A percentile compares a stretch with the other conserved stretches of the same genome.
Conservation (phyloP, 2,113 vertebrate species). For the Phrynosoma platyrhinos region DNA sequence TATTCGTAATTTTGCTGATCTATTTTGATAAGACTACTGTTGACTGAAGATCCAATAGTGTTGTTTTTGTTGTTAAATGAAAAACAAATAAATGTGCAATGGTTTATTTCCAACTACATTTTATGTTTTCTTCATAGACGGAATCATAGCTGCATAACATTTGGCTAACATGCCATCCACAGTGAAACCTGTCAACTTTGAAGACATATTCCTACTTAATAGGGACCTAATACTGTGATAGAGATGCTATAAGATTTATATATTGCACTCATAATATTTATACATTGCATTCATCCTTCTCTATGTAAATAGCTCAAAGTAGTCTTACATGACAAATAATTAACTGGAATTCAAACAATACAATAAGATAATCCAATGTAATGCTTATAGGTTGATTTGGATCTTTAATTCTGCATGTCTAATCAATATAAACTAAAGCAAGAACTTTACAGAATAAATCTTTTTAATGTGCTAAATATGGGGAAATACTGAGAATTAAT, state of each 20-base stretch:
- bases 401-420: neutral
- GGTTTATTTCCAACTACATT: neutral
- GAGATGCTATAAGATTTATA: neutral
- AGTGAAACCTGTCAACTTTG: neutral
- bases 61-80: neutral
- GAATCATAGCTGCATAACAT: neutral
- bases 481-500: neutral
- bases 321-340: neutral
- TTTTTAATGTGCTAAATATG: neutral
- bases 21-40: neutral
- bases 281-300: neutral
- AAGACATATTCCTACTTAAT: neutral
- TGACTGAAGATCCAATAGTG: neutral
- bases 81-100: neutral
- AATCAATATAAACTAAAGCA: neutral
- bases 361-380: neutral
- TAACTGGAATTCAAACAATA: neutral
- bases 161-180: neutral
- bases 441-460: neutral
- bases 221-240: neutral
- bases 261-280: neutral
- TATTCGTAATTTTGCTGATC: neutral
- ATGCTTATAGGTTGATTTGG: neutral
- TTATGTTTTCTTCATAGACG: slow-evolving; percentile 4
- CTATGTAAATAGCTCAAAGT: neutral